Percentiles rank a stretch among this genome's conserved stretches.
Conservation (phyloP, 2,797 vertebrate species). For the Sebastes vulpes region DNA sequence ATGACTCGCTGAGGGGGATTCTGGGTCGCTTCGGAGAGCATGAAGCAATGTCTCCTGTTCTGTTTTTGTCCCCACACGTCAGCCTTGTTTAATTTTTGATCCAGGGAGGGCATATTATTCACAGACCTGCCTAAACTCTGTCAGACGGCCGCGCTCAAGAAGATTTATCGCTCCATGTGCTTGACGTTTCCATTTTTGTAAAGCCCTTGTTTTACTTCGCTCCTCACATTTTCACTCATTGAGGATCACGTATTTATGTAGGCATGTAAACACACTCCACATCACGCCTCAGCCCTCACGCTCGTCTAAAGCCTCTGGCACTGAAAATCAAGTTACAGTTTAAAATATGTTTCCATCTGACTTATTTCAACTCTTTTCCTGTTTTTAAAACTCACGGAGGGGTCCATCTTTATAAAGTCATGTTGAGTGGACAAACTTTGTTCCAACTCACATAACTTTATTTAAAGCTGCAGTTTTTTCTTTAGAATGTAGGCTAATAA, state of each 20-base stretch:
- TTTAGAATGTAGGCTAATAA: background rate
- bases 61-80: conserved; percentile 34
- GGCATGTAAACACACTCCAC: conserved; percentile 23
- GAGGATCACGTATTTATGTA: conserved; percentile 10
- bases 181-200: conserved; percentile 17
- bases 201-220: conserved; percentile 29
- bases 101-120: conserved; percentile 28
- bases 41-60: background rate
- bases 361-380: background rate
- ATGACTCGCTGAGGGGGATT: background rate
- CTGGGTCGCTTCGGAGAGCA: background rate
- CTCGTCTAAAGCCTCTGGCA: background rate
- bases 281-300: background rate
- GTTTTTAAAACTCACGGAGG: background rate
- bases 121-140: conserved; percentile 44
- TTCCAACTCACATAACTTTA: background rate
- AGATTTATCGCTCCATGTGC: conserved; percentile 7
- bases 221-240: conserved; percentile 4
- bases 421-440: background rate
- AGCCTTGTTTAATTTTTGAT: conserved; percentile 33
- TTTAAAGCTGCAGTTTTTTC: background rate
- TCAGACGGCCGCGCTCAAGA: conserved; percentile 23
- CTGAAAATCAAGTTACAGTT: background rate
- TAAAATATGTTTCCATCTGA: background rate
- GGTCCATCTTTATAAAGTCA: background rate